Percentiles rank a stretch among this genome's conserved stretches.
phyloP scores from a whole-genome alignment of 1,140 invertebrate species.

The Leptestheria dahalacensis region DNA sequence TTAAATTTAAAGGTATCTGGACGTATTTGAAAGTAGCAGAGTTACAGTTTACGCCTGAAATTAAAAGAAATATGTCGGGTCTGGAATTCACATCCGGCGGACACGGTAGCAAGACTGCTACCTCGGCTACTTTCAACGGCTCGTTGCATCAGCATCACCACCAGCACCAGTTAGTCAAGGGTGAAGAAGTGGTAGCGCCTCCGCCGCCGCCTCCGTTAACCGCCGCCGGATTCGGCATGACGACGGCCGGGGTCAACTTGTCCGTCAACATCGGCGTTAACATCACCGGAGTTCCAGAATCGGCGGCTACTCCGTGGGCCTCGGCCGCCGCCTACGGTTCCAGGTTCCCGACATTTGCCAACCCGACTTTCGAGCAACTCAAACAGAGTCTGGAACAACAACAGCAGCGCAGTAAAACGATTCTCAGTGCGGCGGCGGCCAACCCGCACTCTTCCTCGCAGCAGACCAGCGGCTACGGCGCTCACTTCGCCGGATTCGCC shows the following conservation, averaged over 20 bases:
- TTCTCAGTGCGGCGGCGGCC: background rate
- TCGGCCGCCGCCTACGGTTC: constrained; percentile 8
- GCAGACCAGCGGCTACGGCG: background rate
- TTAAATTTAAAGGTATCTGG: background rate
- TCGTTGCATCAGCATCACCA: background rate
- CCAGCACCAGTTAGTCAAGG: background rate
- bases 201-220: background rate
- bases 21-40: background rate
- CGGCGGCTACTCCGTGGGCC: constrained; percentile 7
- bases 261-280: constrained; percentile 10
- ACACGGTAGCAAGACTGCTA: background rate
- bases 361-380: constrained; percentile 3
- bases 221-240: constrained; percentile 2
- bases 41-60: background rate
- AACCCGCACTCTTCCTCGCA: background rate
- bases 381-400: constrained; percentile 7
- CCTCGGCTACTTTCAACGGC: background rate
- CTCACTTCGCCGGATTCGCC: background rate
- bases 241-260: constrained; percentile 4
- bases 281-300: constrained; percentile 8
- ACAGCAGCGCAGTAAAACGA: background rate
- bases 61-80: background rate
- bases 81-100: background rate
- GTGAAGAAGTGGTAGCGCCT: background rate
- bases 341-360: constrained; percentile 8